Base-by-base conservation (phyloP, 2,113 vertebrate species). In the Scomber colias region DNA sequence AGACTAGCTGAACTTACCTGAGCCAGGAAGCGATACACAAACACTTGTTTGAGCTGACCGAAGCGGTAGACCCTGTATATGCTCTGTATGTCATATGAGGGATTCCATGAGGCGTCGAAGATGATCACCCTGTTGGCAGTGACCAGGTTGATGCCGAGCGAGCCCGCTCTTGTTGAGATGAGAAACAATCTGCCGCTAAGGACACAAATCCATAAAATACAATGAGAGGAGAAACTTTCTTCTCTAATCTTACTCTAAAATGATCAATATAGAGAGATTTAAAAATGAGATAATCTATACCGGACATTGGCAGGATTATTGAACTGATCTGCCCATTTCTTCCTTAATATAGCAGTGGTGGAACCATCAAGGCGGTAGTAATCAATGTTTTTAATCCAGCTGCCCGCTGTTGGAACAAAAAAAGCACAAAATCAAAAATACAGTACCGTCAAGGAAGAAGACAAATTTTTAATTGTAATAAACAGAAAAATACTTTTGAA, bases 81-180 rank as follows among this genome's bases (percentile, higher is more conserved):
- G 92, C 98, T 99, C 94, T 99, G 98, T 55, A 99, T 95, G 91
- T 99, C 98, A 19, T 98, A 97, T 0, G 97, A 98, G 0, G 98
- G 98, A 91, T 99, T 99, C 98, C 98, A 99, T 0, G 97, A 99
- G 11, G 98, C 98, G 61, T 99, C 98, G 61, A 99, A 99, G 92
- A 99, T 96, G 81, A 99, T 95, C 17, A 99, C 98, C 89, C 98
- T 93, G 90, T 99, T 99, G 61, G 98, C 96, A 77, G 96, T 97
- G 67, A 99, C 97, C 0, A 99, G 95, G 86, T 99, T 99, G 87
- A 99, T 99, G 59, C 98, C 98, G 0, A 99, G 96, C 54, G 97
- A 99, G 61, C 98, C 98, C 2, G 98, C 98, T 94, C 94, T 96
- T 6, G 98, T 99, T n/a, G 98, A 99, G 90, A 99, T 99, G 86